Conservation (phyloP, 2,113 vertebrate genomes). For the Chrysochloris asiatica region DNA sequence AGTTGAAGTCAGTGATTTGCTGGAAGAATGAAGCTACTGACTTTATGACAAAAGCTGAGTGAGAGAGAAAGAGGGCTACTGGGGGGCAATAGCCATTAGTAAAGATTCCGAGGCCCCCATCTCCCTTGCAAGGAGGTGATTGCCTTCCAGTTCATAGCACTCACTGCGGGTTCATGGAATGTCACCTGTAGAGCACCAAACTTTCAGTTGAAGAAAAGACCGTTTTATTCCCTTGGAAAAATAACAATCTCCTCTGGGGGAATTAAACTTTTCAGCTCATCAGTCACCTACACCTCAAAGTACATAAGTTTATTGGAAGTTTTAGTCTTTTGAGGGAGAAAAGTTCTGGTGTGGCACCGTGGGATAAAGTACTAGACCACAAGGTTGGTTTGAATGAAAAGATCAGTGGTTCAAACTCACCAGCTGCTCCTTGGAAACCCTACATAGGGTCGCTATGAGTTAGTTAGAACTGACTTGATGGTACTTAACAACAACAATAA, state of each 20-base stretch:
- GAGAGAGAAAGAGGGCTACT: background rate
- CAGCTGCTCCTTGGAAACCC: too few species aligned
- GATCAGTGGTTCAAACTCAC: too few species aligned
- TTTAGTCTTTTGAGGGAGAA: background rate
- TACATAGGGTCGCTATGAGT: too few species aligned
- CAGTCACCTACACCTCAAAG: background rate
- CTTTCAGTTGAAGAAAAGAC: background rate
- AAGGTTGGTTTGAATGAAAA: too few species aligned
- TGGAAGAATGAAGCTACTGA: background rate
- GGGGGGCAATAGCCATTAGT: background rate
- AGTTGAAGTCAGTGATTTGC: background rate
- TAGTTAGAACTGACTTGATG: too few species aligned
- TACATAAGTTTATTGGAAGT: background rate
- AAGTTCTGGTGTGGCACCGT: too few species aligned
- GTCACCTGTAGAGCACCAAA: background rate
- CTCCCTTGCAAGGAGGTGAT: background rate
- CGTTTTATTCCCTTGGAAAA: conserved; percentile 25
- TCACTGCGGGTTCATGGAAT: background rate
- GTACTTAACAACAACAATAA: too few species aligned
- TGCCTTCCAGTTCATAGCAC: fast-evolving
- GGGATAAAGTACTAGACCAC: too few species aligned
- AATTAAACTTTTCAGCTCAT: background rate
- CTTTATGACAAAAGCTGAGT: background rate
- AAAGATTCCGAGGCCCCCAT: fast-evolving
- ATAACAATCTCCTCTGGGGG: background rate